These are phyloP conservation scores for Apodemus sylvaticus DNA, from an alignment of 2,113 vertebrate genomes.

Conservation along the genomic window DNA sequence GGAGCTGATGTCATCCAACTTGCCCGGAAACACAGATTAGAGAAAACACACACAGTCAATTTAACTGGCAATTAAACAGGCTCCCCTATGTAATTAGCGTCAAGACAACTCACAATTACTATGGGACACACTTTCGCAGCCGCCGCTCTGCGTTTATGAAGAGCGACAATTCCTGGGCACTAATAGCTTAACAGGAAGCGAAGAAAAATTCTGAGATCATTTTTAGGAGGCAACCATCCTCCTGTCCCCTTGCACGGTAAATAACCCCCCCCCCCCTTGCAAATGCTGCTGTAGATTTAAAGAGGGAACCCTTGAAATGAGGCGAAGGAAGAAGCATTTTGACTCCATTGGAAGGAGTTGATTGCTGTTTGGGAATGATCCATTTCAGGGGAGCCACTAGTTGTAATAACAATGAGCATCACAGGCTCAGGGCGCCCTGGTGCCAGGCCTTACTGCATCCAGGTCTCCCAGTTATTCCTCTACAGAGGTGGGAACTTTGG, in stretches of 20 bases:
- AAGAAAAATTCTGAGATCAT: conserved; percentile 59
- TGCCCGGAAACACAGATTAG: conserved; percentile 81
- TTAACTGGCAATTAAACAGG: conserved; percentile 84
- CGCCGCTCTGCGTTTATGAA: conserved; percentile 60
- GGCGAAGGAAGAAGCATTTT: conserved; percentile 16
- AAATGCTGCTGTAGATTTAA: conserved; percentile 41
- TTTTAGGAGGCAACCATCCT: conserved; percentile 45
- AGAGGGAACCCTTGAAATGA: conserved; percentile 11
- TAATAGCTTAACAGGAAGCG: conserved; percentile 73
- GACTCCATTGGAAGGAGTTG: conserved; percentile 7
- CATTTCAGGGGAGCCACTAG: not conserved
- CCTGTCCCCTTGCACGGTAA: conserved; percentile 52
- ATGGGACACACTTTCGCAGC: conserved; percentile 56
- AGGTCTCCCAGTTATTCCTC: not conserved
- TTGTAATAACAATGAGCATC: not conserved
- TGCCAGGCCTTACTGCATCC: not conserved
- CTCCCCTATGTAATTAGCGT: conserved; percentile 82
- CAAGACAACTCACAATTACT: conserved; percentile 82
- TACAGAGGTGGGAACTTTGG: not conserved
- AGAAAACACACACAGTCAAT: conserved; percentile 82
- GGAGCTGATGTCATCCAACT: conserved; percentile 75
- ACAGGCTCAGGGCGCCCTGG: not conserved
- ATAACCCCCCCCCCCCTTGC: conserved; percentile 62
- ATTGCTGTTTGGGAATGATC: conserved; percentile 10
- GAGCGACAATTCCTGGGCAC: conserved; percentile 74